Conservation (phyloP, 2,797 vertebrate species). For the Anguilla anguilla region DNA sequence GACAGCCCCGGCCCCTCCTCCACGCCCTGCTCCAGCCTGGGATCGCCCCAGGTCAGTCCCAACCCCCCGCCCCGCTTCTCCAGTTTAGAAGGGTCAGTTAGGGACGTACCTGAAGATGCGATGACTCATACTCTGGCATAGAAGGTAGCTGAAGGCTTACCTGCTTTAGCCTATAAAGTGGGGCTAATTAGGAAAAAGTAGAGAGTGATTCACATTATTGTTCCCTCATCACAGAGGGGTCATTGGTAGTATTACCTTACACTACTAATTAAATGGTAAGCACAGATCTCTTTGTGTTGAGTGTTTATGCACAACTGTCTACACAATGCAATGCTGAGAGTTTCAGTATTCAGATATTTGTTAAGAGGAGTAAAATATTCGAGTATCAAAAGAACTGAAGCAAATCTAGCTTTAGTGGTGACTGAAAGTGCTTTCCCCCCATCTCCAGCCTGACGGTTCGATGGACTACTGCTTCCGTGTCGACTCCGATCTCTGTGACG, state of each 20-base stretch:
- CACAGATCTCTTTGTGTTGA: not conserved
- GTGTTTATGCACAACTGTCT: not conserved
- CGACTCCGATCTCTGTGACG: constrained; percentile 61
- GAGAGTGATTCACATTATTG: not conserved
- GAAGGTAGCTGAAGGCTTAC: too few relatives aligned
- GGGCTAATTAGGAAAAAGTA: too few relatives aligned
- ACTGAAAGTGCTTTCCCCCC: not conserved
- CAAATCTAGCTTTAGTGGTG: not conserved
- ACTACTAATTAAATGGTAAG: not conserved
- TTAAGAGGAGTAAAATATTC: not conserved
- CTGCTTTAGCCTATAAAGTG: too few relatives aligned
- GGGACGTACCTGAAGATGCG: not conserved
- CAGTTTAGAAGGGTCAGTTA: not conserved
- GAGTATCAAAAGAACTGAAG: not conserved
- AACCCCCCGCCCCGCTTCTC: too few relatives aligned
- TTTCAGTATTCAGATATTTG: not conserved
- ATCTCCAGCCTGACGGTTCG: constrained; percentile 76
- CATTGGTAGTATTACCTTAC: not conserved
- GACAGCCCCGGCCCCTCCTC: constrained; percentile 72
- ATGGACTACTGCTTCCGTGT: constrained; percentile 75
- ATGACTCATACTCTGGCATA: too few relatives aligned
- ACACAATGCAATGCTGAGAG: not conserved
- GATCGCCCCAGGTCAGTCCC: constrained; percentile 79
- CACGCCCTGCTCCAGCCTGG: constrained; percentile 65
- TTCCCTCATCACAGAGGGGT: not conserved